phyloP scores from a whole-genome alignment of 2,113 vertebrate species.

The Electrona antarctica region DNA sequence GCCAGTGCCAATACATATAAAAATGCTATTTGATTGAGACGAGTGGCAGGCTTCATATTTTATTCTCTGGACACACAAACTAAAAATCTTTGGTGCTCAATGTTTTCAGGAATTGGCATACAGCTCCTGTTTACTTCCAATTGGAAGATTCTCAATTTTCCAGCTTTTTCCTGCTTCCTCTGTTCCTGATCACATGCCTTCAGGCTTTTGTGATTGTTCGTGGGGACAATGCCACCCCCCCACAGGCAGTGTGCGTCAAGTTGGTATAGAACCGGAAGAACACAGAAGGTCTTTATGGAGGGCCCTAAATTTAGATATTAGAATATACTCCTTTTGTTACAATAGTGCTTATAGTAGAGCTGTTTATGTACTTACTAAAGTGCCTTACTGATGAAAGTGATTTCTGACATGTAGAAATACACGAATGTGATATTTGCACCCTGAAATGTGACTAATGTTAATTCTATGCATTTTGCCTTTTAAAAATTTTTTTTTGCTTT shows the following conservation, averaged over 20 bases:
- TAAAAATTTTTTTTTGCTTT: slow-evolving; percentile 44
- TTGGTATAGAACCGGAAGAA: too few relatives aligned
- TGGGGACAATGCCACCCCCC: too few relatives aligned
- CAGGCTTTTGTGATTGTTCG: not conserved
- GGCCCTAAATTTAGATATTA: not conserved
- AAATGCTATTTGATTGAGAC: too few relatives aligned
- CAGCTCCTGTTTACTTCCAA: not conserved
- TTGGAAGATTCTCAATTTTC: not conserved
- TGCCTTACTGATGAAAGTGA: slow-evolving; percentile 54
- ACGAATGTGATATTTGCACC: slow-evolving; percentile 47
- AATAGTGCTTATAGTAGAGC: slow-evolving; percentile 34
- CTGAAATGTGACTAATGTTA: slow-evolving; percentile 64
- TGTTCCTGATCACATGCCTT: not conserved
- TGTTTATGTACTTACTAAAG: slow-evolving; percentile 21
- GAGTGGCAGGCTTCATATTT: too few relatives aligned
- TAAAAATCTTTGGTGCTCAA: not conserved
- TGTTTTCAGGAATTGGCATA: slow-evolving; percentile 1
- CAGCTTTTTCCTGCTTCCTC: not conserved
- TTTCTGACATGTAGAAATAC: slow-evolving; percentile 29
- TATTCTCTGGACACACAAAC: too few relatives aligned
- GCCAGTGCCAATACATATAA: too few relatives aligned
- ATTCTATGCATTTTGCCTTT: slow-evolving; percentile 12
- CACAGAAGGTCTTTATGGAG: too few relatives aligned
- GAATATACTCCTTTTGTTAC: slow-evolving; percentile 54
- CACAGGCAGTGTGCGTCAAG: too few relatives aligned